Base-by-base conservation (phyloP, 2,797 vertebrate species). In the Ptychobarbus kaznakovi region DNA sequence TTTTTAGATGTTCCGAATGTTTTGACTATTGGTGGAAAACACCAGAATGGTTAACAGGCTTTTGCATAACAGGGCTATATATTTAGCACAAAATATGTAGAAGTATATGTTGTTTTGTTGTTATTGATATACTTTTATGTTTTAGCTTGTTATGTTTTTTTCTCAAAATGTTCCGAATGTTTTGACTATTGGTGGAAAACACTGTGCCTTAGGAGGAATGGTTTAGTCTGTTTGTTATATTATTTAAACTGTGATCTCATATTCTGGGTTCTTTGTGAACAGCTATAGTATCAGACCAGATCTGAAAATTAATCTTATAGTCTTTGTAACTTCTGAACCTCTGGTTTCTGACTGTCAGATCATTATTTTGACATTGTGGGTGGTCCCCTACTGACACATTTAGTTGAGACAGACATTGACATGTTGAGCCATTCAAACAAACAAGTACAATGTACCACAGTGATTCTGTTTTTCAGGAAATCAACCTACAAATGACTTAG, bases 151-250 rank as follows among this genome's bases (percentile, higher is more conserved):
- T 51, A 9, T 18, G 0, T 35, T 66, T 3, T 38, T 22, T 68
- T n/a, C 20, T 58, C 22, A n/a, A 16, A 40, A 8, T 49, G 13
- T 13, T 58, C 22, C n/a, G 9, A 79, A 65, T 18, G 40, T 65
- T 28, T 63, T 11, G 5, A 11, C 8, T 63, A 18, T 6, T 46
- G 11, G 38, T 40, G 58, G 25, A 44, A 79, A 63, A 8, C 15
- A 11, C 15, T 46, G 38, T 42, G 53, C 15, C 76, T 20, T 9
- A 18, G 15, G 15, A 1, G 8, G n/a, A 72, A 72, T 9, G 22
- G n/a, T 63, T 63, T 44, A 18, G 56, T 11, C 12, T 25, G 40
- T 78, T 18, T 44, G 77, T 65, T 79, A 20, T 79, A 79, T 65
- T 20, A 46, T 79, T 61, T 61, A 61, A 28, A 40, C 10, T 70